Evolutionary conservation across 1,140 invertebrate genomes (phyloP).

Genomic region (Sesamia nonagrioides): DNA sequence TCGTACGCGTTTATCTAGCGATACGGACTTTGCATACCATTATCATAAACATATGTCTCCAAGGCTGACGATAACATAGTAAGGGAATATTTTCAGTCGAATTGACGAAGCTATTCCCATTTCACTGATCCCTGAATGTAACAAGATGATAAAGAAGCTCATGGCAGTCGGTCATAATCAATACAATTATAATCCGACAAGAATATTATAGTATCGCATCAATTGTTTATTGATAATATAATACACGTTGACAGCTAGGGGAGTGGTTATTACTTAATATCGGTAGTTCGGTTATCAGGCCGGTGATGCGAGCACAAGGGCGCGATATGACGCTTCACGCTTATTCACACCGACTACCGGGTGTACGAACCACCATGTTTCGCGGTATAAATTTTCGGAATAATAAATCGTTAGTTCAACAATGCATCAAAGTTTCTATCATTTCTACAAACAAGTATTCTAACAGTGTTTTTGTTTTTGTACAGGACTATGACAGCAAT

Average conservation of each 20-base stretch:
- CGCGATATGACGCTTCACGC: slow-evolving; percentile 75
- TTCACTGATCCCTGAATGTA: not conserved
- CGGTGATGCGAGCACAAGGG: slow-evolving; percentile 81
- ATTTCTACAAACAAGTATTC: not conserved
- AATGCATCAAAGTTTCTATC: not conserved
- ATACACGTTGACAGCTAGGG: slow-evolving; percentile 75
- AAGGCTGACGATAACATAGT: not conserved
- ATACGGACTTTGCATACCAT: slow-evolving; percentile 1
- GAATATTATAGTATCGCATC: slow-evolving; percentile 56
- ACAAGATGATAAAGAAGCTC: slow-evolving; percentile 35
- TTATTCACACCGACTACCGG: slow-evolving; percentile 65
- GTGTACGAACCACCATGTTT: slow-evolving; percentile 71
- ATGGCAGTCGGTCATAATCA: slow-evolving; percentile 25
- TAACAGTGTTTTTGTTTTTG: slow-evolving; percentile 66
- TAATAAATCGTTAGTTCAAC: slow-evolving; percentile 80
- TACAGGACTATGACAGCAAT: slow-evolving; percentile 96
- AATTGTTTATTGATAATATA: slow-evolving; percentile 74
- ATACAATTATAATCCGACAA: slow-evolving; percentile 51
- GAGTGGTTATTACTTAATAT: slow-evolving; percentile 84
- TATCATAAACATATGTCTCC: slow-evolving; percentile 33
- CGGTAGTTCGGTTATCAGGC: slow-evolving; percentile 79
- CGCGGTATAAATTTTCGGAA: slow-evolving; percentile 74
- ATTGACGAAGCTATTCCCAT: slow-evolving; percentile 1
- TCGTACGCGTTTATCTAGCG: slow-evolving; percentile 51
- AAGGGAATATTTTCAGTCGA: not conserved